These are phyloP conservation scores for Euphonia xanthogaster DNA, from an alignment of 2,797 vertebrate species.

Conservation along the genomic window DNA sequence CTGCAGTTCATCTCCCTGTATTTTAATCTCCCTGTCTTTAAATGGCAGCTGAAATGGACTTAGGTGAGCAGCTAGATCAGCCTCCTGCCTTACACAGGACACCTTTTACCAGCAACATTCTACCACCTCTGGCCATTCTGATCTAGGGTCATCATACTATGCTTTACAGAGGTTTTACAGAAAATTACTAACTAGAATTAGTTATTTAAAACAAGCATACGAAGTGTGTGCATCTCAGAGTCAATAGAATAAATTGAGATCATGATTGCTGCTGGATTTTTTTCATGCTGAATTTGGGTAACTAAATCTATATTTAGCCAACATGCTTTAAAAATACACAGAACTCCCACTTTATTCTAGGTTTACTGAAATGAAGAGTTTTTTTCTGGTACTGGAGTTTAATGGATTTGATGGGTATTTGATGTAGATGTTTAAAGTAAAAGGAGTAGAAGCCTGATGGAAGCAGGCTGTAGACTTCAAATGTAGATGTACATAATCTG, in stretches of 20 bases:
- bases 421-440: background rate
- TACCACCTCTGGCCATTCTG: background rate
- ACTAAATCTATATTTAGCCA: background rate
- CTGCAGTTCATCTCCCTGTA: background rate
- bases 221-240: background rate
- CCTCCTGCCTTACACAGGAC: background rate
- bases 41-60: background rate
- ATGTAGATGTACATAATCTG: rapidly evolving
- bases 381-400: background rate
- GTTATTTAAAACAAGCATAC: background rate
- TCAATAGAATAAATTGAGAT: background rate
- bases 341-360: background rate
- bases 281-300: background rate
- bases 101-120: background rate
- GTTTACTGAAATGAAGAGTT: background rate
- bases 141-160: background rate
- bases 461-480: background rate
- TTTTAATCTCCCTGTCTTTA: background rate
- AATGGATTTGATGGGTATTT: background rate
- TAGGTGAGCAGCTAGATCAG: background rate
- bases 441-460: background rate
- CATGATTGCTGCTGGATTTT: background rate
- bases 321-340: background rate
- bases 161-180: background rate
- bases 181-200: background rate